Percentiles rank a stretch among this genome's conserved stretches.
These are phyloP conservation scores for Lasius platythorax DNA, from an alignment of 2,888 invertebrate species.

Conservation along the genomic window DNA sequence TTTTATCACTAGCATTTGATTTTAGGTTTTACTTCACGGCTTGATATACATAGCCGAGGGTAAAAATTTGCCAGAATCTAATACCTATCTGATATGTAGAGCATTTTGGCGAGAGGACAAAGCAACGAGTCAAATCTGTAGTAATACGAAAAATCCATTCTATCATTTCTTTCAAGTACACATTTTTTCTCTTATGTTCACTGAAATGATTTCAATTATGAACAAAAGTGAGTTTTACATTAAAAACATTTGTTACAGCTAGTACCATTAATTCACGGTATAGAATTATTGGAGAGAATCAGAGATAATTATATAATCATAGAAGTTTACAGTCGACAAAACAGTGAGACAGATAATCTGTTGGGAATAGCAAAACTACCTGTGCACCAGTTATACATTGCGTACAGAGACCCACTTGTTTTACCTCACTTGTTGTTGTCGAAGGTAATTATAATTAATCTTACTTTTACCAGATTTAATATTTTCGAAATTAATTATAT, in stretches of 20 bases:
- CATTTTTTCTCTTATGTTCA: constrained; percentile 21
- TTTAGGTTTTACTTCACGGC: constrained; percentile 85
- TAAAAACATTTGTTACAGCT: constrained; percentile 82
- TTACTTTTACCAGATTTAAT: constrained; percentile 12
- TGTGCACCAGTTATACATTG: constrained; percentile 88
- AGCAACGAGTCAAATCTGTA: constrained; percentile 85
- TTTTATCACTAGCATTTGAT: constrained; percentile 31
- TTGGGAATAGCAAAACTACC: constrained; percentile 87
- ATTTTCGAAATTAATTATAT: constrained; percentile 12
- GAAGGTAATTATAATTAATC: constrained; percentile 84
- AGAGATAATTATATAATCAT: constrained; percentile 87
- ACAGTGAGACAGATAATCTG: constrained; percentile 82
- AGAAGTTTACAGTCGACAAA: constrained; percentile 87
- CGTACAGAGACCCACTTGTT: constrained; percentile 88
- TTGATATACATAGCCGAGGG: constrained; percentile 87
- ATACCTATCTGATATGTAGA: constrained; percentile 86
- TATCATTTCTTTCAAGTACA: constrained; percentile 87
- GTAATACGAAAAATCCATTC: constrained; percentile 85
- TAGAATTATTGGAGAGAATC: constrained; percentile 87
- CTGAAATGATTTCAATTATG: background rate
- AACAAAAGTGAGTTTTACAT: constrained; percentile 5
- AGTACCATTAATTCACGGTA: constrained; percentile 87
- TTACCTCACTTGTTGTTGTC: constrained; percentile 87
- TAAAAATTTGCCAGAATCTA: constrained; percentile 83
- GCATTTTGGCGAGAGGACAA: constrained; percentile 86